phyloP scores from a whole-genome alignment of 2,113 vertebrate genomes.

The Paradisaea rubra region DNA sequence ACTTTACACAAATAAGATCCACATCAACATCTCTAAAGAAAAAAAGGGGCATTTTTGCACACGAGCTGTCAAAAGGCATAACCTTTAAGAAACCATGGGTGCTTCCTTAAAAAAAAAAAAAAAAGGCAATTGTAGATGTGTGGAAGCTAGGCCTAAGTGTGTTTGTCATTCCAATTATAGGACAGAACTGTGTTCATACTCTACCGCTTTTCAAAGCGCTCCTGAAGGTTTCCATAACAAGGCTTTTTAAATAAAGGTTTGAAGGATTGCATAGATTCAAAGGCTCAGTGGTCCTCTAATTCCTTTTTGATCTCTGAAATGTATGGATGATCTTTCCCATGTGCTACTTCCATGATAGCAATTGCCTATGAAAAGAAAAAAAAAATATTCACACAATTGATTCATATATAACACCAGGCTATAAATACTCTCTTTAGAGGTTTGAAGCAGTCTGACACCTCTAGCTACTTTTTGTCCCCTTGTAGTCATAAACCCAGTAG shows the following conservation, averaged over 20 bases:
- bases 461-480: slow-evolving; percentile 67
- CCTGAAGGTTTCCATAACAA: slow-evolving; percentile 49
- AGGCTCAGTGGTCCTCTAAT: slow-evolving; percentile 76
- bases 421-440: slow-evolving; percentile 64
- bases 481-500: slow-evolving; percentile 65
- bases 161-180: slow-evolving; percentile 61
- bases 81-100: slow-evolving; percentile 2
- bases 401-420: slow-evolving; percentile 65
- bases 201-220: slow-evolving; percentile 24
- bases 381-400: slow-evolving; percentile 53
- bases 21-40: background rate
- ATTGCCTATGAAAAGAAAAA: slow-evolving; percentile 77
- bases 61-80: background rate
- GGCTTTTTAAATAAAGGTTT: slow-evolving; percentile 62
- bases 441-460: slow-evolving; percentile 65
- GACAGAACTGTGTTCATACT: slow-evolving; percentile 39
- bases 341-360: slow-evolving; percentile 91
- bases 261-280: slow-evolving; percentile 53
- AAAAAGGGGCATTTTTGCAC: slow-evolving; percentile 10
- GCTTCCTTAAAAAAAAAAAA: background rate
- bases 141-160: slow-evolving; percentile 28
- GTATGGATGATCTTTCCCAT: slow-evolving; percentile 91
- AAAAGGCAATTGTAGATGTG: background rate
- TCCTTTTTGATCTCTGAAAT: slow-evolving; percentile 84
- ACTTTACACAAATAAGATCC: background rate